phyloP scores from a whole-genome alignment of 2,888 invertebrate genomes.

The Deilephila porcellus region DNA sequence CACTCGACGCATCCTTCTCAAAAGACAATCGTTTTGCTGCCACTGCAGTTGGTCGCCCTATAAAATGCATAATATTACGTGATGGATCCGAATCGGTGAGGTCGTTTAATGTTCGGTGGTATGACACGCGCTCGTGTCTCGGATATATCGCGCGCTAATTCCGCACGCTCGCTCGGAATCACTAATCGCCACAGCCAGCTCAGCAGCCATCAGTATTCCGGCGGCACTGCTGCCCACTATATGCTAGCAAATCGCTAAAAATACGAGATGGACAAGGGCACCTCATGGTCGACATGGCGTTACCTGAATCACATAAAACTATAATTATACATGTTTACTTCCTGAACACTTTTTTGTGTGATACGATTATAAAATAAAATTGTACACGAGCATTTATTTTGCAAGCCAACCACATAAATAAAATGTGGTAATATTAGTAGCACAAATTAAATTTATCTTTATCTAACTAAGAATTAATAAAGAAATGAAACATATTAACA shows the following conservation, averaged over 20 bases:
- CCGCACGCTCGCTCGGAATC: slow-evolving; percentile 75
- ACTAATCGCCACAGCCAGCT: slow-evolving; percentile 62
- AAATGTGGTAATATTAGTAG: neutral
- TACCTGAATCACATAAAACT: slow-evolving; percentile 72
- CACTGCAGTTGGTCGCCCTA: neutral
- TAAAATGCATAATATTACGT: slow-evolving; percentile 14
- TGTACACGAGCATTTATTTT: neutral
- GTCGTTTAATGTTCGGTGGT: slow-evolving; percentile 39
- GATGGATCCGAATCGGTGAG: slow-evolving; percentile 31
- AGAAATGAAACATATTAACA: neutral
- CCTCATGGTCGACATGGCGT: slow-evolving; percentile 72
- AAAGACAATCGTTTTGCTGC: neutral
- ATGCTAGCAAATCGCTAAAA: slow-evolving; percentile 79
- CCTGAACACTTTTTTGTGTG: slow-evolving; percentile 49
- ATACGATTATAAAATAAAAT: neutral
- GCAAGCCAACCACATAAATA: neutral
- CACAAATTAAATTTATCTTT: neutral
- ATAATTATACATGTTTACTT: slow-evolving; percentile 57
- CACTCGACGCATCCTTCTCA: neutral
- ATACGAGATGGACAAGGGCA: slow-evolving; percentile 76
- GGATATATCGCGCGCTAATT: slow-evolving; percentile 75
- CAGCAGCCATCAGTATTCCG: slow-evolving; percentile 73
- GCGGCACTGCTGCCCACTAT: slow-evolving; percentile 53
- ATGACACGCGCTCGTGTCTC: slow-evolving; percentile 52
- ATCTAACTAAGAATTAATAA: neutral